A percentile compares a stretch with the other conserved stretches of the same genome.
phyloP scores from a whole-genome alignment of 1,140 invertebrate species.

The Trachelipus rathkii region DNA sequence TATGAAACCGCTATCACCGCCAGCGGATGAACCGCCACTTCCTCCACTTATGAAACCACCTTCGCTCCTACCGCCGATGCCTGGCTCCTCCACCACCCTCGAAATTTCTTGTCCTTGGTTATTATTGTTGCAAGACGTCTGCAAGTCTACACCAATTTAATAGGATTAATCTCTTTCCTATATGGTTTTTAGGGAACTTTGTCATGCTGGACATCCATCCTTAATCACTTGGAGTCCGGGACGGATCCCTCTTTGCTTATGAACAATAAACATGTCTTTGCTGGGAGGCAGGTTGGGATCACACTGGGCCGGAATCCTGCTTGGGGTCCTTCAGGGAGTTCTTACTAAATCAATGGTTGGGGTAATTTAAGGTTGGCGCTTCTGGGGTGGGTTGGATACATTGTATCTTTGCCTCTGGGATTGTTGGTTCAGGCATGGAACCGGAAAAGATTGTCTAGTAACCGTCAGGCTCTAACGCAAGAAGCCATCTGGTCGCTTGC shows the following conservation, averaged over 20 bases:
- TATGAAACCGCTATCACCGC: background rate
- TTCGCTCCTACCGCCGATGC: background rate
- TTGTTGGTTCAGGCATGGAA: too few species aligned
- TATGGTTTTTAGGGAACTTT: conserved; percentile 28
- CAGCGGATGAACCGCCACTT: background rate
- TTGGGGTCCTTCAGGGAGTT: conserved; percentile 3
- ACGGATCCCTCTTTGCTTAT: conserved; percentile 7
- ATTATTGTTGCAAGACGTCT: conserved; percentile 13
- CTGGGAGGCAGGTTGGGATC: conserved; percentile 20
- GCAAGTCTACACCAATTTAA: conserved; percentile 20
- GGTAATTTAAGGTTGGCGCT: conserved; percentile 23
- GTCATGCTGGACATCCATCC: conserved; percentile 14
- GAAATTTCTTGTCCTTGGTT: conserved; percentile 19
- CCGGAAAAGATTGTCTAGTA: too few species aligned
- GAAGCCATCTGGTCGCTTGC: too few species aligned
- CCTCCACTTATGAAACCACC: background rate
- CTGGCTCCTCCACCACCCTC: background rate
- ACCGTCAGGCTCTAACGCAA: too few species aligned
- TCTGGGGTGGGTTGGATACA: background rate
- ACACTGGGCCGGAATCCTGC: conserved; percentile 9
- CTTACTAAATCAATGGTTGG: conserved; percentile 24
- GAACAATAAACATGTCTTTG: conserved; percentile 30
- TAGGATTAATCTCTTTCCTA: conserved; percentile 13
- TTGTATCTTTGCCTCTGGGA: too few species aligned
- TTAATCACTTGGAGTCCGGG: conserved; percentile 21